Percentiles rank a stretch among this genome's conserved stretches.
phyloP scores from a whole-genome alignment of 2,888 invertebrate species.

The Synergus itoensis region DNA sequence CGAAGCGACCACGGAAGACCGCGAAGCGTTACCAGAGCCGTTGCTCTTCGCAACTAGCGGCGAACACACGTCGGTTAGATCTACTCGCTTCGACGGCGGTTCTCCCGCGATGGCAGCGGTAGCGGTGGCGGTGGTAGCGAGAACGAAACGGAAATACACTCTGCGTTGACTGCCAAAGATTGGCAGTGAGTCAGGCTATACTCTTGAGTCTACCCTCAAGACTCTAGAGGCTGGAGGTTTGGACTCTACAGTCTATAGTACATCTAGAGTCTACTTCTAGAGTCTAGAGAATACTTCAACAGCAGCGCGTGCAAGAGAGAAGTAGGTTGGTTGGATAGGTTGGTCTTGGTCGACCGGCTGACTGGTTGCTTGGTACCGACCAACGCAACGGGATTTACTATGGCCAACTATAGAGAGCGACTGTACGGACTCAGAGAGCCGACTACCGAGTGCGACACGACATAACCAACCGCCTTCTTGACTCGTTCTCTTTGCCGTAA shows the following conservation, averaged over 20 bases:
- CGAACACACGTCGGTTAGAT: conserved; percentile 31
- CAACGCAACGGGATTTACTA: conserved; percentile 72
- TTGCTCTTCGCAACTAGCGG: conserved; percentile 30
- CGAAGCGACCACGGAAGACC: background rate
- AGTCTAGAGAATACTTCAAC: conserved; percentile 47
- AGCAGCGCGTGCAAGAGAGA: conserved; percentile 50
- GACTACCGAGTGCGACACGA: conserved; percentile 65
- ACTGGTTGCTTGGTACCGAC: conserved; percentile 53
- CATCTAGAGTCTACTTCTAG: background rate
- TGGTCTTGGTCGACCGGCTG: conserved; percentile 28
- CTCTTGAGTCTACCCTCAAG: background rate
- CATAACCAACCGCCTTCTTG: conserved; percentile 65
- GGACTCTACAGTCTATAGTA: background rate
- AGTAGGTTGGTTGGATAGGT: conserved; percentile 55
- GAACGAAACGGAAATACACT: conserved; percentile 68
- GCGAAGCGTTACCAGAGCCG: conserved; percentile 19
- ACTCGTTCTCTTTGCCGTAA: conserved; percentile 63
- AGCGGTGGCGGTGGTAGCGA: conserved; percentile 45
- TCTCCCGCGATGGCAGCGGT: conserved; percentile 38
- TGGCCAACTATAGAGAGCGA: conserved; percentile 59
- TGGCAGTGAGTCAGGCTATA: conserved; percentile 56
- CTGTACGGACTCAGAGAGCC: conserved; percentile 57
- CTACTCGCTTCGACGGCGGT: conserved; percentile 33
- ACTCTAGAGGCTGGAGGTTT: background rate
- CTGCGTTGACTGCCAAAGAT: conserved; percentile 67